Evolutionary conservation across 2,113 vertebrate genomes (phyloP), one percentile per base, ranked within the genome.

Genomic region (Ivindomyrus marchei): DNA sequence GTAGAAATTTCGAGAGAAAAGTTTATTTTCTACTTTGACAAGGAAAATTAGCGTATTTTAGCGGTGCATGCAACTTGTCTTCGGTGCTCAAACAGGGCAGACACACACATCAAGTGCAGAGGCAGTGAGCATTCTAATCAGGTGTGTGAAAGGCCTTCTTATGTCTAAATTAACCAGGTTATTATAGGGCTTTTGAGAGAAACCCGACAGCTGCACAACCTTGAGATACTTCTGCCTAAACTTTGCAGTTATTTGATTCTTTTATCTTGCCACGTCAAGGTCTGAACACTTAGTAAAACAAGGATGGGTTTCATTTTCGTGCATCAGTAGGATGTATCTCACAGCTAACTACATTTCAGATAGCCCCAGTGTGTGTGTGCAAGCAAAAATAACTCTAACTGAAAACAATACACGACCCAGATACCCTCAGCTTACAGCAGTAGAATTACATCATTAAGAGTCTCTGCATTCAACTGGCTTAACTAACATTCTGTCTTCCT

Each of bases 111-210:
- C 62, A 13, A 70, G 62, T 31, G n/a, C n/a, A 70, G n/a, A 31
- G 62, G 62, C n/a, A 31, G 62, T 31, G 62, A 31, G 62, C 62
- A 4, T 56, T 31, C 31, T 36, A 52, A 36, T 39, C 9, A 66
- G 62, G 62, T 4, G 27, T 87, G 24, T 89, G 49, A 84, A 84
- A 89, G 50, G 50, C 21, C 77, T 89, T 89, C 83, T 89, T 84
- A 89, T 39, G 19, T 56, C 31, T 89, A 89, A 89, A 89, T 46
- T 84, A 84, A 70, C 9, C n/a, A 66, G 62, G 24, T 27, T 66
- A 27, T 66, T 27, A 66, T n/a, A n/a, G n/a, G 9, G 10, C 10
- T 31, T 70, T 70, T 31, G 3, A 13, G 62, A 70, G 27, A 27
- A 31, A 31, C 27, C 62, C 1, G 62, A 70, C 62, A 70, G 62